These are phyloP conservation scores for Zaprionus davidi DNA, from an alignment of 1,140 invertebrate genomes.

Conservation along the genomic window DNA sequence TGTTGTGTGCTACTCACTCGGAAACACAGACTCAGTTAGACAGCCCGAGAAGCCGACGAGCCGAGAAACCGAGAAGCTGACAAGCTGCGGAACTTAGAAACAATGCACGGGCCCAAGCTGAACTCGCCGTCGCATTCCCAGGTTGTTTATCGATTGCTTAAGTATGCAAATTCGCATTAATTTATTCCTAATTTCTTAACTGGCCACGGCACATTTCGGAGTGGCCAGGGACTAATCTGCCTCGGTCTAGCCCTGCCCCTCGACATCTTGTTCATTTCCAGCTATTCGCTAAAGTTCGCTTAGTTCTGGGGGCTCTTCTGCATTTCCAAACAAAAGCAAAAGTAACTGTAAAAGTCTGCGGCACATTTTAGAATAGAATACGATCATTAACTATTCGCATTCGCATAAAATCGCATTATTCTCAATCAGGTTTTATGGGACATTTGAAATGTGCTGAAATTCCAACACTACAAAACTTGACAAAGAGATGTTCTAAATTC, in stretches of 20 bases:
- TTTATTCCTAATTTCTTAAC: constrained; percentile 65
- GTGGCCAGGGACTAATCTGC: constrained; percentile 12
- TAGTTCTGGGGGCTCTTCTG: constrained; percentile 24
- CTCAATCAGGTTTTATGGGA: background rate
- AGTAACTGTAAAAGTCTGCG: constrained; percentile 63
- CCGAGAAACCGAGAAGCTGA: background rate
- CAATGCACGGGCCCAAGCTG: constrained; percentile 36
- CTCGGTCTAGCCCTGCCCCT: constrained; percentile 3
- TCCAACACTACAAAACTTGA: background rate
- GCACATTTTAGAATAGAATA: constrained; percentile 14
- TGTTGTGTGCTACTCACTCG: constrained; percentile 38
- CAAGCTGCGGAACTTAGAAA: constrained; percentile 14
- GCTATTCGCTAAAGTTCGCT: constrained; percentile 2
- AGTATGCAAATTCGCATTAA: constrained; percentile 70
- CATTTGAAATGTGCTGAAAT: background rate
- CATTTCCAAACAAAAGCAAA: constrained; percentile 45
- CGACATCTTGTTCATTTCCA: background rate
- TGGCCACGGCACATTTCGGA: constrained; percentile 7
- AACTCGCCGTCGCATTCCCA: constrained; percentile 33
- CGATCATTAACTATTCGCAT: background rate
- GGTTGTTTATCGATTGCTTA: constrained; percentile 51
- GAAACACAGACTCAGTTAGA: background rate
- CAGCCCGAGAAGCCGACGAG: background rate
- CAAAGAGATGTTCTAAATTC: background rate
- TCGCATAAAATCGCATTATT: background rate